Evolutionary conservation across 1,140 invertebrate genomes (phyloP), one percentile per base, ranked within the genome.

Genomic region (Holotrichia oblita): DNA sequence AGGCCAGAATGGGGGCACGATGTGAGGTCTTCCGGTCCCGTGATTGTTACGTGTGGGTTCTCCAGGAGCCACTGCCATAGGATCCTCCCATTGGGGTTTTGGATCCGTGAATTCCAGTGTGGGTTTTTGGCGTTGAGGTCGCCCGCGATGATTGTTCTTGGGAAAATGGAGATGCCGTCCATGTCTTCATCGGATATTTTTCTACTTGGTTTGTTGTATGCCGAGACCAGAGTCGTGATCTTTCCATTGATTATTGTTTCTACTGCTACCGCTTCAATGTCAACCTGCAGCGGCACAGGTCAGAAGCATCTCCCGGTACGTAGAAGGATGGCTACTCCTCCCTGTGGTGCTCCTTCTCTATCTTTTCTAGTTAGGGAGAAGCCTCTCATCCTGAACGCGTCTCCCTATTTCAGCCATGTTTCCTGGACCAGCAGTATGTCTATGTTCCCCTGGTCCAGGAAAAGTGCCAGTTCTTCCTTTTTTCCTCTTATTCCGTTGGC

Each of bases 41-140:
- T 6, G 1, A 69, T 27, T 22, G 61, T 3, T 2, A 20, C 12
- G 7, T 10, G 0, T 7, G 6, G 7, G 20, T 76, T 76, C 6
- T 48, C 14, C 4, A 4, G n/a, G 2, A 22, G 24, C 59, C 59
- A 64, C 12, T 41, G n/a, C 24, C 24, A 44, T 4, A 76, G 75
- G 3, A 2, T 24, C 24, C 22, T 76, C n/a, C 75, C 75, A 10
- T 59, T 76, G n/a, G 34, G 34, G 75, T 76, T 76, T 14, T 41
- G 2, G 24, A 7, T 20, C 1, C 75, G 34, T 8, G 41, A 27
- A 8, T 44, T 44, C 75, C 75, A 76, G 22, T 40, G 12, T 12
- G 12, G 20, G 42, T 42, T 40, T 76, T 76, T 76, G 41, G 75
- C 75, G 41, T 76, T 76, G 2, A 44, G 27, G 44, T 76, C 75